Base-by-base conservation (phyloP, 2,113 vertebrate species). In the Empidonax traillii region DNA sequence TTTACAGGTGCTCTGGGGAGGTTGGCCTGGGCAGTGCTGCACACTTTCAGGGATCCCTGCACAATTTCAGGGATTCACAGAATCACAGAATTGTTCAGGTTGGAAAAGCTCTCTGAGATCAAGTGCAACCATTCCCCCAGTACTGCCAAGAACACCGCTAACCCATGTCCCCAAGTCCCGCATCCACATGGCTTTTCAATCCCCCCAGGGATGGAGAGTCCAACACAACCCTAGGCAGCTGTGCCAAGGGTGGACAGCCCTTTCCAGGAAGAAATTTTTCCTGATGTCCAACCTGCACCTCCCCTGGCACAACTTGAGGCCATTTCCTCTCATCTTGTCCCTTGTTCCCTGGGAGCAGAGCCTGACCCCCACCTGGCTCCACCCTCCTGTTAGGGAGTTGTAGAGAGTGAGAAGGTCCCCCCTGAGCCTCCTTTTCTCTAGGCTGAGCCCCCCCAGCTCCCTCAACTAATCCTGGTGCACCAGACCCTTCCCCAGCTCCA, bases 201-300 rank as follows among this genome's bases (percentile, higher is more conserved):
- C 25, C 25, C 61, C 16, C 37, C 61, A 62, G 25, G 61, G 17
- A 62, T 62, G 37, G 61, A 10, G 37, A 41, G 6, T 62, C 72
- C 37, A 52, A 15, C 44, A 6, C 31, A 43, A 30, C 53, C 62
- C 27, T 0, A 22, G 27, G 18, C 63, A 52, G 53, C 65, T 47
- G 19, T 4, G 47, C 47, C n/a, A 23, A 18, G n/a, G 5, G 6
- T 79, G 47, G n/a, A 2, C 5, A 30, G 1, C 16, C 39, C 1
- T 47, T n/a, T n/a, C 28, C 25, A 37, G 2, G 22, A 5, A 3
- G 9, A 14, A 28, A 28, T 33, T 4, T 9, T 4, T 6, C 22
- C 53, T 14, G 21, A 31, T 18, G 17, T 11, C 37, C 59, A 3
- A 0, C 27, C 41, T 14, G 10, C 10, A 0, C 3, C 41, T 39